These are phyloP conservation scores for Poeciliopsis prolifica DNA, from an alignment of 2,113 vertebrate genomes.

Conservation along the genomic window DNA sequence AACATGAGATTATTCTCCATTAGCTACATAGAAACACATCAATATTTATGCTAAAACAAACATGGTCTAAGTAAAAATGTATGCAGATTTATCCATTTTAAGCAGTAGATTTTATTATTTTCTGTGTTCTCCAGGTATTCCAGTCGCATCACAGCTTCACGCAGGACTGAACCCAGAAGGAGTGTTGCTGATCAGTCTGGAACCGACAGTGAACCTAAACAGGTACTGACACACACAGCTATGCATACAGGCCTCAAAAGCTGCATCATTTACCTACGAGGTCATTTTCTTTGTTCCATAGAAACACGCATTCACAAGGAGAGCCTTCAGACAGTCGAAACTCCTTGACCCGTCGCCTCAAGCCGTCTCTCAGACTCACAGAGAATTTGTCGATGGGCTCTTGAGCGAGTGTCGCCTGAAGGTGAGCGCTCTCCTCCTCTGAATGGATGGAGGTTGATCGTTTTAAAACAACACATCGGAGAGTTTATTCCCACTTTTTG, in stretches of 20 bases:
- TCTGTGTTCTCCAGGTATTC: slow-evolving; percentile 83
- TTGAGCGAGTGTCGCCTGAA: slow-evolving; percentile 97
- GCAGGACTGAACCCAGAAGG: slow-evolving; percentile 85
- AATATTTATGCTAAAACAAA: neutral
- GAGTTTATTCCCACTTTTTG: neutral
- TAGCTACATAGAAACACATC: neutral
- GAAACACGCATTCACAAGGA: slow-evolving; percentile 92
- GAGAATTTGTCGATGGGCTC: slow-evolving; percentile 94
- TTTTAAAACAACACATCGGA: neutral
- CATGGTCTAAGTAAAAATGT: neutral
- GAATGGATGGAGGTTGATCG: neutral
- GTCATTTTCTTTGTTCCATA: slow-evolving; percentile 63
- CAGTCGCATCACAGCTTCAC: slow-evolving; percentile 84
- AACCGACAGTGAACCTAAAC: slow-evolving; percentile 88
- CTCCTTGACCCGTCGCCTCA: slow-evolving; percentile 92
- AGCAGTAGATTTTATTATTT: neutral
- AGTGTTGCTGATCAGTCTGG: slow-evolving; percentile 76
- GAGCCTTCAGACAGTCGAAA: slow-evolving; percentile 90
- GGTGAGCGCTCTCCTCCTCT: slow-evolving; percentile 71
- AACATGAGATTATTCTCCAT: neutral
- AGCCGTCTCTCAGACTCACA: slow-evolving; percentile 92
- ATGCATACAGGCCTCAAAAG: neutral
- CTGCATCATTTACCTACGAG: neutral
- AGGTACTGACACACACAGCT: slow-evolving; percentile 75
- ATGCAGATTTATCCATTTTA: neutral